These are phyloP conservation scores for Ophraella communa DNA, from an alignment of 2,888 invertebrate genomes.

Conservation along the genomic window DNA sequence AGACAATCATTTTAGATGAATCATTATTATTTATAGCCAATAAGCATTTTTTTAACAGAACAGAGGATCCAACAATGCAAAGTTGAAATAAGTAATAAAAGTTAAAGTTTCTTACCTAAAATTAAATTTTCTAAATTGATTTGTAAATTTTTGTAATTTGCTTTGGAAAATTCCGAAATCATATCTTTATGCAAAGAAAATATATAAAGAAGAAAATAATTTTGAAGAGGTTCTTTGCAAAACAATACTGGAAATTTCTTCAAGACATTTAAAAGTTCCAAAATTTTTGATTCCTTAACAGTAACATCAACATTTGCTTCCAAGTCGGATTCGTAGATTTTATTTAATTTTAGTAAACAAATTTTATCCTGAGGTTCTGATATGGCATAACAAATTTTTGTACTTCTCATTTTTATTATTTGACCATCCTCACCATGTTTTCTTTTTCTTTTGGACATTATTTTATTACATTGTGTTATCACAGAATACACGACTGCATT, in stretches of 20 bases:
- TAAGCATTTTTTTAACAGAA: too few species aligned
- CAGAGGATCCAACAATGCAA: too few species aligned
- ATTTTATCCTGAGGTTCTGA: slow-evolving; percentile 25
- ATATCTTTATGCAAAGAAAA: slow-evolving; percentile 49
- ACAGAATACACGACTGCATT: slow-evolving; percentile 43
- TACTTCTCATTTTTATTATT: slow-evolving; percentile 36
- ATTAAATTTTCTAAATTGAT: slow-evolving; percentile 36
- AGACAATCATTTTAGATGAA: too few species aligned
- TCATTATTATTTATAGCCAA: too few species aligned
- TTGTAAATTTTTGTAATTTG: slow-evolving; percentile 26
- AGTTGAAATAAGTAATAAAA: too few species aligned
- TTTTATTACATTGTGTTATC: slow-evolving; percentile 50
- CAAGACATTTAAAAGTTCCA: slow-evolving; percentile 44
- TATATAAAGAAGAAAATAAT: slow-evolving; percentile 48
- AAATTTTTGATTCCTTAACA: slow-evolving; percentile 37
- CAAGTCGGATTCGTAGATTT: slow-evolving; percentile 20
- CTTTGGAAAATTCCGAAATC: slow-evolving; percentile 25
- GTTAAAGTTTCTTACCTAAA: slow-evolving; percentile 42
- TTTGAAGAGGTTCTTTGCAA: slow-evolving; percentile 42
- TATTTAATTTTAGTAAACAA: slow-evolving; percentile 31
- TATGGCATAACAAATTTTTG: slow-evolving; percentile 39
- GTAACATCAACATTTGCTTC: slow-evolving; percentile 2
- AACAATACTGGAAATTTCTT: slow-evolving; percentile 48
- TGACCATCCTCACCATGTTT: slow-evolving; percentile 40
- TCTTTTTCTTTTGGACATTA: slow-evolving; percentile 48